Base-by-base conservation (phyloP, 2,888 invertebrate species). In the Julus scandinavius region DNA sequence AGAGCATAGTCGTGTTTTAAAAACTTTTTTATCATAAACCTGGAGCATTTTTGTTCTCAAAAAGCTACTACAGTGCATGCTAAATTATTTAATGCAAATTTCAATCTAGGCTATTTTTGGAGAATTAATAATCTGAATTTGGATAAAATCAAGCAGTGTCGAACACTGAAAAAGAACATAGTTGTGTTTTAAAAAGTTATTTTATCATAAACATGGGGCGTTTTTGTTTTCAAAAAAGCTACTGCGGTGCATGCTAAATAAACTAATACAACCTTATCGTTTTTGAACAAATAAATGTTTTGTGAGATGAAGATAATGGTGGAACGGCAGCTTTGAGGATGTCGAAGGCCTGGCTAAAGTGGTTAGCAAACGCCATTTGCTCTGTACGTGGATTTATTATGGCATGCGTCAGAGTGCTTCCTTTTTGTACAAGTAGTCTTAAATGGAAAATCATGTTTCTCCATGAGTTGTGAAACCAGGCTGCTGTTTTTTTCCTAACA, bases 391-490 rank as follows among this genome's bases (percentile, higher is more conserved):
- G n/a, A 72, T 20, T 72, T 72, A 17, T 17, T 54, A 29, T 29
- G 72, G 72, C 72, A 2, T 11, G 72, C 5, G 29, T 72, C 29
- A 20, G n/a, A 72, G 72, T 72, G 72, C 72, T 72, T 72, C 72
- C 72, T 72, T 72, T 72, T 29, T n/a, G 7, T 29, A 72, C 72
- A 11, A 72, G 72, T 72, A 72, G 72, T 72, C 20, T 72, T 72
- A n/a, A 72, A 72, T 72, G 72, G 72, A 72, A 72, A 72, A 72
- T 29, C 72, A 29, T 72, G 72, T 72, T 54, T 29, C 58, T 17
- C n/a, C n/a, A n/a, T 63, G n/a, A 54, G 54, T 15, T 54, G 17
- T n/a, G n/a, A 2, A 63, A 63, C 2, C 29, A 29, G 0, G 3
- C 29, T 72, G 20, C 29, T 72, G 20, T 20, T 72, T 6, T 72